A percentile compares a stretch with the other conserved stretches of the same genome.
These are phyloP conservation scores for Gallinago undulata DNA, from an alignment of 2,113 vertebrate genomes.

Conservation along the genomic window DNA sequence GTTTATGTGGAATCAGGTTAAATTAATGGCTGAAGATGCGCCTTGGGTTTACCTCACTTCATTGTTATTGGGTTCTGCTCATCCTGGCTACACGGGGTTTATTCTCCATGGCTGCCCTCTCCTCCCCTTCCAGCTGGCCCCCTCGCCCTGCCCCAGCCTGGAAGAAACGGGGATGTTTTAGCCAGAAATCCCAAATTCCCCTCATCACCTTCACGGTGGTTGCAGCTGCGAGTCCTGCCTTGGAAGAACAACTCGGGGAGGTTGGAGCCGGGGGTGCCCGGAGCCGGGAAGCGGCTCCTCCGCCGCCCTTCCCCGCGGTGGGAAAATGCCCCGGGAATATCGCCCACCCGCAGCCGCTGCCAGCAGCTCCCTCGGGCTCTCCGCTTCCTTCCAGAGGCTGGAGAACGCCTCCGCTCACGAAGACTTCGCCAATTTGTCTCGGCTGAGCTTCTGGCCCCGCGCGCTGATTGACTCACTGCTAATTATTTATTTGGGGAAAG, in stretches of 20 bases:
- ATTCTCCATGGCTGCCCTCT: constrained; percentile 37
- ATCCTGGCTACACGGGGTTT: background rate
- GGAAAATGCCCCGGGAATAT: background rate
- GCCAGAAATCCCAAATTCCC: background rate
- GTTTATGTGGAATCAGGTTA: background rate
- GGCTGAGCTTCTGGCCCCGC: background rate
- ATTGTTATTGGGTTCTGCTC: background rate
- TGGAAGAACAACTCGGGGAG: background rate
- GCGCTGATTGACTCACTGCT: background rate
- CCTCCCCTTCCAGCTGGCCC: constrained; percentile 32
- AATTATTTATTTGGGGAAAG: background rate
- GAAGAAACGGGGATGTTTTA: background rate
- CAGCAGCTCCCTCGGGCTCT: background rate
- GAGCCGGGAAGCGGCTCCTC: background rate
- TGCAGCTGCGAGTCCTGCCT: constrained; percentile 33
- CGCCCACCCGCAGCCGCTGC: background rate
- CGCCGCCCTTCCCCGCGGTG: background rate
- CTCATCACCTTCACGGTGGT: background rate
- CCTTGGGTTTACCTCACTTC: background rate
- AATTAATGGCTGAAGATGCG: background rate
- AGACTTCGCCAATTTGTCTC: background rate
- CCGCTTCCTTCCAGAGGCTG: background rate
- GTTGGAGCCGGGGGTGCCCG: background rate
- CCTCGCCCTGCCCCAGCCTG: background rate
- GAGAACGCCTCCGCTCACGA: background rate